Evolutionary conservation across 2,113 vertebrate genomes (phyloP), one percentile per base, ranked within the genome.

Genomic region (Urocolius indicus): DNA sequence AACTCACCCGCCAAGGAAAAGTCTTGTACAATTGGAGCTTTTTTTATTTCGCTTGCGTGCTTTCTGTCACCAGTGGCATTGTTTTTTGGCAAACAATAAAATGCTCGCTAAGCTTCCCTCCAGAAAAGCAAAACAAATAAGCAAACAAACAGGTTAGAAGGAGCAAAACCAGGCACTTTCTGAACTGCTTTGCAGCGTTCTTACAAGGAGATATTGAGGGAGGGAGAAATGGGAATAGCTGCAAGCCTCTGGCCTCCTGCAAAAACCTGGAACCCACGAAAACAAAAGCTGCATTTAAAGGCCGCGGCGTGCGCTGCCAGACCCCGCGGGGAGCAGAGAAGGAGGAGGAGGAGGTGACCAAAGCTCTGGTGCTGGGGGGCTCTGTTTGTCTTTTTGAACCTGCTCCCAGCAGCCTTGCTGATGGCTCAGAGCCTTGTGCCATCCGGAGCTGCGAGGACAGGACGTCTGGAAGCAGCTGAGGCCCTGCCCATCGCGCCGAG

Each of bases 221-320:
- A 65, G 52, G 68, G 69, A 32, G 79, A 80, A 65, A 79, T 43
- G 26, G 19, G 76, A 81, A 84, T 49, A 69, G 55, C 30, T 75
- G 46, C 54, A 14, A 21, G 68, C 48, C 62, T 80, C 68, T 10
- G 24, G 93, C 82, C 84, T 67, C 17, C 23, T 11, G 10, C 79
- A 49, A 73, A 27, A 84, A 29, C 30, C 84, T 75, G 92, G 84
- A 85, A 49, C 72, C 5, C 38, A 7, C 0, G 15, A 63, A 85
- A 96, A 97, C 93, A 97, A 97, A 94, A 97, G 94, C 88, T 72
- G 80, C 90, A 90, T 96, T 97, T 95, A 90, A 97, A 86, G 84
- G 84, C 91, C 11, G 4, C 6, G 2, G 54, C 15, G 21, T 52
- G 87, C 90, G 93, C 88, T 91, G 67, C 51, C 93, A 90, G 41